Conservation (phyloP, 2,797 vertebrate species). For the Cephalopachus bancanus region DNA sequence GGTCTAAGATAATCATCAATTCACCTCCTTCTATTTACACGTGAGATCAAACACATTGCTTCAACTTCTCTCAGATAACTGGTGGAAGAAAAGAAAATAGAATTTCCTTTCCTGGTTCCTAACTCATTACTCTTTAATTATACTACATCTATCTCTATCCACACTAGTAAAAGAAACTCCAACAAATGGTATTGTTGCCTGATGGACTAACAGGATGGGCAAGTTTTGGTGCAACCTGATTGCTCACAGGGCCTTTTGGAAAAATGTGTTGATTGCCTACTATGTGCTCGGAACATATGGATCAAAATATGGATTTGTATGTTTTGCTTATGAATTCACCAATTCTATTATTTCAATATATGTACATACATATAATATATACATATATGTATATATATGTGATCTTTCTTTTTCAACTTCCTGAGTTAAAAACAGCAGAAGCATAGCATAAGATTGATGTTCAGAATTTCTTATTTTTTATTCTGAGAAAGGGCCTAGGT, state of each 20-base stretch:
- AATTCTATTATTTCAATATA: neutral
- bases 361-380: too few relatives aligned
- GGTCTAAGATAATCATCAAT: neutral
- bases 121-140: neutral
- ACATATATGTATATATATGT: too few relatives aligned
- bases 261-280: neutral
- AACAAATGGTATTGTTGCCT: neutral
- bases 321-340: constrained; percentile 20
- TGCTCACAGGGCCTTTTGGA: neutral
- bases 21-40: neutral
- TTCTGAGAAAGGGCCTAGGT: neutral
- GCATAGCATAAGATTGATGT: constrained; percentile 19
- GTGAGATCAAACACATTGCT: neutral
- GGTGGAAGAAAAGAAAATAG: constrained; percentile 17
- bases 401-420: constrained; percentile 46
- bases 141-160: neutral
- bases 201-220: neutral
- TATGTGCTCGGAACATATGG: neutral
- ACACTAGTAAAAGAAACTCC: neutral
- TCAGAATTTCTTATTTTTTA: constrained; percentile 68
- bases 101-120: neutral
- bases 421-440: constrained; percentile 42
- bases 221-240: neutral
- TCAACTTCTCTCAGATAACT: neutral
- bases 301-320: neutral